These are phyloP conservation scores for Yponomeuta malinellus DNA, from an alignment of 2,888 invertebrate species.

Conservation along the genomic window DNA sequence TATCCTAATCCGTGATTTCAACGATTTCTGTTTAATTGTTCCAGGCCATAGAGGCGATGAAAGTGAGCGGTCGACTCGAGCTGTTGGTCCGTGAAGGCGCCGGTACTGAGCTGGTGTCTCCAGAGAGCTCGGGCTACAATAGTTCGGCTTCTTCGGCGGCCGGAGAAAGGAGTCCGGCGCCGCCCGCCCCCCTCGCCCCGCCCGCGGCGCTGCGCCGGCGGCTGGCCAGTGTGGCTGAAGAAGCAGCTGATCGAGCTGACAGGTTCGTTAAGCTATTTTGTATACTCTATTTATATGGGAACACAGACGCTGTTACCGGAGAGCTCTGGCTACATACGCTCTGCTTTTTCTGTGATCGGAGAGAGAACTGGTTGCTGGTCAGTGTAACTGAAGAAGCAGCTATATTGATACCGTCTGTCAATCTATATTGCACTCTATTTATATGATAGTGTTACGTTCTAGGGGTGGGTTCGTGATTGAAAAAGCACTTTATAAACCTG, in stretches of 20 bases:
- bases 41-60: slow-evolving; percentile 88
- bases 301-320: slow-evolving; percentile 87
- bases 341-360: slow-evolving; percentile 85
- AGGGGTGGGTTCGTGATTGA: too few relatives aligned
- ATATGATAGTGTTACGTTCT: too few relatives aligned
- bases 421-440: too few relatives aligned
- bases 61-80: slow-evolving; percentile 84
- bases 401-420: too few relatives aligned
- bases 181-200: slow-evolving; percentile 55
- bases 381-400: too few relatives aligned
- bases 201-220: slow-evolving; percentile 81
- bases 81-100: slow-evolving; percentile 85
- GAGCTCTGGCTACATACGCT: slow-evolving; percentile 89
- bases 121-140: slow-evolving; percentile 89
- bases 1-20: too few relatives aligned
- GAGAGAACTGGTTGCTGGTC: slow-evolving; percentile 71
- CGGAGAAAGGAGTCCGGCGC: slow-evolving; percentile 80
- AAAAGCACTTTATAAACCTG: too few relatives aligned
- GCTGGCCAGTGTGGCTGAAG: slow-evolving; percentile 84
- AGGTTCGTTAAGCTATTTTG: slow-evolving; percentile 38
- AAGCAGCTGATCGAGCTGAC: slow-evolving; percentile 78
- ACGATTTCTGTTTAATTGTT: slow-evolving; percentile 22
- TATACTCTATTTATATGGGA: slow-evolving; percentile 47
- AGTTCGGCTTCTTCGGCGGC: slow-evolving; percentile 89
- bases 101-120: slow-evolving; percentile 86